Conservation (phyloP, 2,888 invertebrate species). For the Hyppa rectilinea region DNA sequence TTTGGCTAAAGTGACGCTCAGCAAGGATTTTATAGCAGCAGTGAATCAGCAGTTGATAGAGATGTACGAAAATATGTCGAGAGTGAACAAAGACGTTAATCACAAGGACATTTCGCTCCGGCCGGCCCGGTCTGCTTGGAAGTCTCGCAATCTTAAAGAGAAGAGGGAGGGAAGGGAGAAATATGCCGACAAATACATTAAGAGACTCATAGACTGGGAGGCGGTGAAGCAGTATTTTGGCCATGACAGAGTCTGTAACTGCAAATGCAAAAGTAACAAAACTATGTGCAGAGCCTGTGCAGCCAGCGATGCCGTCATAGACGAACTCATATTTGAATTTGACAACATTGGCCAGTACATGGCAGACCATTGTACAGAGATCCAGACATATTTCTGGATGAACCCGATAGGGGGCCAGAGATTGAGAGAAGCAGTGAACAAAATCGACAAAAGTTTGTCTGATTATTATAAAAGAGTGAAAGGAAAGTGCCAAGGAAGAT, state of each 20-base stretch:
- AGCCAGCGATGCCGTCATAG: conserved; percentile 81
- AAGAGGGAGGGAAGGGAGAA: not conserved
- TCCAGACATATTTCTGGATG: conserved; percentile 84
- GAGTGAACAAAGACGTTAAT: conserved; percentile 20
- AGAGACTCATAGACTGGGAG: conserved; percentile 74
- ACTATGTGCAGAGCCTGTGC: conserved; percentile 83
- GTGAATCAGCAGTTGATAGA: conserved; percentile 75
- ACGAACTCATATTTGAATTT: conserved; percentile 82
- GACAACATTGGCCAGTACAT: conserved; percentile 81
- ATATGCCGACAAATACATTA: no score
- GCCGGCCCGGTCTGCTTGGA: conserved; percentile 32
- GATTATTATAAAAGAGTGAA: conserved; percentile 82
- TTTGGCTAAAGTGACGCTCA: conserved; percentile 71
- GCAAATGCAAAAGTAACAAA: conserved; percentile 78
- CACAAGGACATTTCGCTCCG: conserved; percentile 36
- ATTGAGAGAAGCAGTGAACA: conserved; percentile 78
- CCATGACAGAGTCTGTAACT: conserved; percentile 78
- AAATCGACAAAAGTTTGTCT: conserved; percentile 76
- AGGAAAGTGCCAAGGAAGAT: conserved; percentile 80
- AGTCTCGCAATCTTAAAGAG: conserved; percentile 11
- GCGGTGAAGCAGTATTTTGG: conserved; percentile 76
- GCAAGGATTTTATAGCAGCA: conserved; percentile 77
- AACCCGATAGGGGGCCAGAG: conserved; percentile 83
- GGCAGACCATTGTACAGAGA: conserved; percentile 83
- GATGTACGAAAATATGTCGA: conserved; percentile 69